Evolutionary conservation across 2,113 vertebrate genomes (phyloP).

Genomic region (Anoplopoma fimbria): DNA sequence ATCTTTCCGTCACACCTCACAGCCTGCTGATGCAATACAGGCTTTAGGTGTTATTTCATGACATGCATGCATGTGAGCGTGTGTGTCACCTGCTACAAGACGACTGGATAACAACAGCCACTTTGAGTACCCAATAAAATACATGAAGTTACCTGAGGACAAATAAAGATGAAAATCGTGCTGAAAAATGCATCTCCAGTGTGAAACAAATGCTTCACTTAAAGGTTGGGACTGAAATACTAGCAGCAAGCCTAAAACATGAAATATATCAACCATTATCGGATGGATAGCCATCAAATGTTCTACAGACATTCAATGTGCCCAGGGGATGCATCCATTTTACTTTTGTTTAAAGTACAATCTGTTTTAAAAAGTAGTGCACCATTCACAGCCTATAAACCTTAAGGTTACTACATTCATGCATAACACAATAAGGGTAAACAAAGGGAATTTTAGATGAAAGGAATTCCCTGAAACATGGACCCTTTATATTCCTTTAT

Average conservation of each 20-base stretch:
- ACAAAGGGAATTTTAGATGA: neutral
- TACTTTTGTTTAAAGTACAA: neutral
- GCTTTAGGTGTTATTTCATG: neutral
- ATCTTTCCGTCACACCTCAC: neutral
- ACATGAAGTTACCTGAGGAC: conserved; percentile 88
- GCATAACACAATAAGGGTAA: neutral
- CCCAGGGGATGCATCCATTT: neutral
- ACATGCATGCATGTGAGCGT: neutral
- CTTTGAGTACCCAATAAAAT: conserved; percentile 88
- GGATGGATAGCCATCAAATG: neutral
- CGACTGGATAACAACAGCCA: conserved; percentile 88
- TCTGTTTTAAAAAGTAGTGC: neutral
- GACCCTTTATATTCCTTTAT: neutral
- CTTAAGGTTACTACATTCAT: neutral
- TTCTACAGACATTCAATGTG: neutral
- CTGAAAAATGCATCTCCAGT: neutral
- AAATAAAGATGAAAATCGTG: neutral
- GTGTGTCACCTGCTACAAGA: conserved; percentile 85
- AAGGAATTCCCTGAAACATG: neutral
- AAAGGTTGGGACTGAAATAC: neutral
- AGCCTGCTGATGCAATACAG: neutral
- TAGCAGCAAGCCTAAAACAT: neutral
- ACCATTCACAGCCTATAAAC: neutral
- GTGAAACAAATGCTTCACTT: neutral
- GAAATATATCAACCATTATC: neutral